Percentiles rank a stretch among this genome's conserved stretches.
Conservation (phyloP, 2,797 vertebrate species). For the Sebastes hubbsi region DNA sequence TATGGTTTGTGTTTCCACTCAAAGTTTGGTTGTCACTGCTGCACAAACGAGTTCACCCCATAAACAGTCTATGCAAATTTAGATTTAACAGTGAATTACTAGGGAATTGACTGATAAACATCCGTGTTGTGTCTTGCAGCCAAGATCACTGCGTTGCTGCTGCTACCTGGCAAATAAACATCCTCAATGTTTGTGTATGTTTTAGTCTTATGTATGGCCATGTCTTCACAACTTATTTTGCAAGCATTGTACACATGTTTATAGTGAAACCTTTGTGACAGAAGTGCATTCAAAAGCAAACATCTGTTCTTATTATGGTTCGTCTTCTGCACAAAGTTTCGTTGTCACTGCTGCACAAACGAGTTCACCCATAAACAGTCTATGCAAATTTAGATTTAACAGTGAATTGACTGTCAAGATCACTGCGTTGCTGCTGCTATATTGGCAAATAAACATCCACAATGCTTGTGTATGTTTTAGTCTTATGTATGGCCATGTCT, state of each 20-base stretch:
- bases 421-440: too few species aligned
- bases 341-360: background rate
- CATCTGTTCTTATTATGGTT: background rate
- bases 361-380: background rate
- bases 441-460: background rate
- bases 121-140: too few species aligned
- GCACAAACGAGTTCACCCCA: background rate
- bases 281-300: background rate
- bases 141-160: too few species aligned
- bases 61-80: background rate
- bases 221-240: too few species aligned
- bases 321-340: background rate
- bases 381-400: background rate
- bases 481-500: too few species aligned
- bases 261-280: too few species aligned
- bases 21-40: background rate
- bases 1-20: background rate
- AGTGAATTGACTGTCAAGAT: background rate
- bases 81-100: too few species aligned
- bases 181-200: background rate
- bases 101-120: background rate
- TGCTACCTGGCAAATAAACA: background rate
- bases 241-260: background rate
- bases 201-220: background rate
- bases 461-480: background rate